phyloP scores from a whole-genome alignment of 1,140 invertebrate species.

The Dendrolimus punctatus region DNA sequence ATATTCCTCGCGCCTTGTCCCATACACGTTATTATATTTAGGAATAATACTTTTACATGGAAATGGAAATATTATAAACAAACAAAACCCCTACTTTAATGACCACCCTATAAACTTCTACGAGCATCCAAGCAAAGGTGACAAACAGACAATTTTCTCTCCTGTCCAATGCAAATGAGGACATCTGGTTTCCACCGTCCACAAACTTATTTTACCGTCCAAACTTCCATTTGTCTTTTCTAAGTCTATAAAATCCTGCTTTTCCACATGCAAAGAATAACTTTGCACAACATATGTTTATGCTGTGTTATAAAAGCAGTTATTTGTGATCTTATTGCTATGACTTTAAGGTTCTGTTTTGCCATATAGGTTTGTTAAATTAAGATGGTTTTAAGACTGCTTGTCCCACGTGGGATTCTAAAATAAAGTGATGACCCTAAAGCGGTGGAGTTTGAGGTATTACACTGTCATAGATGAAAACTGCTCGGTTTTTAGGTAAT shows the following conservation, averaged over 20 bases:
- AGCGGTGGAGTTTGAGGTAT: constrained; percentile 32
- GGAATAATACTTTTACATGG: too few species aligned
- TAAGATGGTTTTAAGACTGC: constrained; percentile 10
- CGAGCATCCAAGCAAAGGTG: constrained; percentile 31
- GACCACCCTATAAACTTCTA: constrained; percentile 13
- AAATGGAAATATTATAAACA: not conserved
- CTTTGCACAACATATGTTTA: constrained; percentile 1
- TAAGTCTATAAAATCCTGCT: constrained; percentile 4
- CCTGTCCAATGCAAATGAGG: constrained; percentile 42
- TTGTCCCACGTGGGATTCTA: constrained; percentile 31
- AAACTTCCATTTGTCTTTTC: not conserved
- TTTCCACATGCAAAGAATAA: constrained; percentile 1
- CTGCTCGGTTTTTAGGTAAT: constrained; percentile 14
- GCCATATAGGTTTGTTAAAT: constrained; percentile 2
- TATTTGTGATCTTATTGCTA: constrained; percentile 2
- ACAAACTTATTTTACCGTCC: constrained; percentile 5
- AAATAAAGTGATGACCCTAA: constrained; percentile 41
- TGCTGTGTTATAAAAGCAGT: constrained; percentile 2
- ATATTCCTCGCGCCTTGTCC: too few species aligned
- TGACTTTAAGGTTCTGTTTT: constrained; percentile 10
- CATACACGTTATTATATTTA: too few species aligned
- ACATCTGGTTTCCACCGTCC: constrained; percentile 19
- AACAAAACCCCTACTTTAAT: not conserved
- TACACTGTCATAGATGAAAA: constrained; percentile 18
- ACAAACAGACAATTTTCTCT: constrained; percentile 36